A percentile compares a stretch with the other conserved stretches of the same genome.
Evolutionary conservation across 2,113 vertebrate genomes (phyloP).

Genomic region (Indri indri): DNA sequence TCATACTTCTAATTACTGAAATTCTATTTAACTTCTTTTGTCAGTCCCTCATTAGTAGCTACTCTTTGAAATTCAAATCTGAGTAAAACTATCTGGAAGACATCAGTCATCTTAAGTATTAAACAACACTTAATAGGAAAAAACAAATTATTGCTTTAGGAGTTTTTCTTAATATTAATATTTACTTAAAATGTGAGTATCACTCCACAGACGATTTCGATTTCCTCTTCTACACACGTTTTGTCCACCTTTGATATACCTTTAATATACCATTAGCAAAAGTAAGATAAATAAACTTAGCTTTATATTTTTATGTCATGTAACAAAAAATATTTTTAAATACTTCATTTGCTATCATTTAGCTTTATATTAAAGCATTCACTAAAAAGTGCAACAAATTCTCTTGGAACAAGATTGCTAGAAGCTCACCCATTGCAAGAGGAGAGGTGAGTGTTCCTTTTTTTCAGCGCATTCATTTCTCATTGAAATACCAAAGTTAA

Average conservation of each 20-base stretch:
- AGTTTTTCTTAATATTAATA: not conserved
- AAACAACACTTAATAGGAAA: not conserved
- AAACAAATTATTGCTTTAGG: not conserved
- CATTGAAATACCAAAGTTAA: conserved; percentile 25
- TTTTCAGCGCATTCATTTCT: not conserved
- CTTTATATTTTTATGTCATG: not conserved
- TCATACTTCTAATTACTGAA: not conserved
- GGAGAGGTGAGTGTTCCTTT: not conserved
- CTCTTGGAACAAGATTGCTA: not conserved
- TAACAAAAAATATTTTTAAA: not conserved
- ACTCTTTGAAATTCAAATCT: not conserved
- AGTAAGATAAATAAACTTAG: not conserved
- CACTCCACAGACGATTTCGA: not conserved
- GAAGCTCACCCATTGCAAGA: not conserved
- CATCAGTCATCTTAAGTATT: not conserved
- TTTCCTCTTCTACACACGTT: not conserved
- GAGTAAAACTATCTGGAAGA: not conserved
- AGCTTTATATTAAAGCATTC: not conserved
- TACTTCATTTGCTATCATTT: not conserved
- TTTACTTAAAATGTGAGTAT: not conserved
- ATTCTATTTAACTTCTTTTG: not conserved
- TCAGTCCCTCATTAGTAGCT: not conserved
- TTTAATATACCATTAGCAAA: not conserved
- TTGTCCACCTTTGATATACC: not conserved
- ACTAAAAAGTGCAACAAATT: not conserved